Evolutionary conservation across 30 jellyfish, hydroid and myxozoan genomes (phyloP).

Genomic region (Rhopilema esculentum): DNA sequence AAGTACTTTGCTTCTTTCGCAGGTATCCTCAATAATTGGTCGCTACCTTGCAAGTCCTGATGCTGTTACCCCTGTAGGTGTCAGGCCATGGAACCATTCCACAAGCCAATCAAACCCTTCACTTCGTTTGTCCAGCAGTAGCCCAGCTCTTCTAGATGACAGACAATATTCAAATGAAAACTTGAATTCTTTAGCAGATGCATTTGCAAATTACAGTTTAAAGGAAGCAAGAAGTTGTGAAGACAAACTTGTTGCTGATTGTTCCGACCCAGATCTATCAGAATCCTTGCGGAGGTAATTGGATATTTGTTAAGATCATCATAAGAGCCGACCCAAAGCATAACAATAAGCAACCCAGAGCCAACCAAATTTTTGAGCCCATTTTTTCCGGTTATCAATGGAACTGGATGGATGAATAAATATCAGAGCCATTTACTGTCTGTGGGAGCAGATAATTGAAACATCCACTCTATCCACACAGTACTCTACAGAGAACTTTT

Average conservation of each 20-base stretch:
- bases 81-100: background rate
- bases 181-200: conserved; percentile 73
- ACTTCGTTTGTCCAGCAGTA: conserved; percentile 50
- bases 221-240: background rate
- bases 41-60: conserved; percentile 32
- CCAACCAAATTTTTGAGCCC: too few relatives aligned
- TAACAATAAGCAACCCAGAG: too few relatives aligned
- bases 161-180: conserved; percentile 18
- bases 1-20: background rate
- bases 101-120: background rate
- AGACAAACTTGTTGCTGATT: background rate
- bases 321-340: too few relatives aligned
- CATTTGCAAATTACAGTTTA: conserved; percentile 48
- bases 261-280: background rate
- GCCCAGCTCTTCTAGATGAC: conserved; percentile 55
- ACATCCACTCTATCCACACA: too few relatives aligned
- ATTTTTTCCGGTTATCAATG: too few relatives aligned
- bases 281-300: background rate
- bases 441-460: too few relatives aligned
- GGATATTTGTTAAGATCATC: background rate
- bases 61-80: background rate
- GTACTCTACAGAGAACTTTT: too few relatives aligned
- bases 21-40: conserved; percentile 61
- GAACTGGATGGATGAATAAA: too few relatives aligned
- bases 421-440: too few relatives aligned